Conservation (phyloP, 2,113 vertebrate genomes). For the Arizona elegans region DNA sequence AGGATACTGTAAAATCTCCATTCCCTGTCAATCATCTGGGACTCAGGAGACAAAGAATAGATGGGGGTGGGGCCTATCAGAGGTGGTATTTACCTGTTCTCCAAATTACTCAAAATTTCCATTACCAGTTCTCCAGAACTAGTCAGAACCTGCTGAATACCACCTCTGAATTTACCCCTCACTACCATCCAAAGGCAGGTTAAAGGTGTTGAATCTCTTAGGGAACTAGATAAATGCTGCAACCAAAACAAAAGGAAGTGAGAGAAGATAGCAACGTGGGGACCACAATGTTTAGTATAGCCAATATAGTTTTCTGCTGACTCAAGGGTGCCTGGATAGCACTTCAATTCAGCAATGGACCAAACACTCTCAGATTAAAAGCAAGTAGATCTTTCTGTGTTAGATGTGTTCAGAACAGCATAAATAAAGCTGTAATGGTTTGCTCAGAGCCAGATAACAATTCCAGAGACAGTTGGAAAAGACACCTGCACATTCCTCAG, state of each 20-base stretch:
- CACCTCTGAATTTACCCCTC: not conserved
- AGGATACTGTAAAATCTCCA: too few relatives aligned
- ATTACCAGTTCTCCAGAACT: too few relatives aligned
- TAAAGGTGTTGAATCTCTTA: not conserved
- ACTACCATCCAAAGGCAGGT: not conserved
- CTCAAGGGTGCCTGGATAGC: not conserved
- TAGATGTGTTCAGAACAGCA: not conserved
- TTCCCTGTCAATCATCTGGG: too few relatives aligned
- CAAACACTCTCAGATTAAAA: not conserved
- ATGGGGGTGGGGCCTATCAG: too few relatives aligned
- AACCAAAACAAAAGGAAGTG: not conserved
- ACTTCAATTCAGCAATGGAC: not conserved
- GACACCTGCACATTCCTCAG: not conserved
- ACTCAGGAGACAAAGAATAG: too few relatives aligned
- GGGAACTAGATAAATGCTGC: not conserved
- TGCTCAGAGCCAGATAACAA: not conserved
- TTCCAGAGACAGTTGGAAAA: not conserved
- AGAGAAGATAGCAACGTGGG: not conserved
- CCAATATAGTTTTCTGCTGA: not conserved
- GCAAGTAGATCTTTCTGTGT: not conserved
- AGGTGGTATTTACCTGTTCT: too few relatives aligned
- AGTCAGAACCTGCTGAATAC: too few relatives aligned
- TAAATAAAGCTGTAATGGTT: not conserved
- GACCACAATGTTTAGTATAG: not conserved
- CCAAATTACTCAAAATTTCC: too few relatives aligned